Evolutionary conservation across 2,888 invertebrate genomes (phyloP).

Genomic region (Hofmannophila pseudospretella): DNA sequence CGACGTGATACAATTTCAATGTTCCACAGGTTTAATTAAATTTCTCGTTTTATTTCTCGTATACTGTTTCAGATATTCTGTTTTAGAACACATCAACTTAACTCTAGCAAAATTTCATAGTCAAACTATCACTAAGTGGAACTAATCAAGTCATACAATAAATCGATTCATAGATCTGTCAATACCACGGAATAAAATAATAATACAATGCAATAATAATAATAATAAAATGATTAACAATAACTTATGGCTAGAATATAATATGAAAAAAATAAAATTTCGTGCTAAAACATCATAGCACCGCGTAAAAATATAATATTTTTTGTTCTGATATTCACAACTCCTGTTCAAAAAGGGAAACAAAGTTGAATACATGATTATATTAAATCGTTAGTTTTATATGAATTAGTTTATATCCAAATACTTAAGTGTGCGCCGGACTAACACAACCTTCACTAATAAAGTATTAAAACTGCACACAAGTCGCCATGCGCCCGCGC

Average conservation of each 20-base stretch:
- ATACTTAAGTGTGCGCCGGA: conserved; percentile 39
- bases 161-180: conserved; percentile 19
- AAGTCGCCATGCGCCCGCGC: conserved; percentile 27
- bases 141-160: conserved; percentile 45
- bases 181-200: conserved; percentile 31
- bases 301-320: conserved; percentile 48
- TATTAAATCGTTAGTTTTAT: conserved; percentile 1
- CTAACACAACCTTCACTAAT: conserved; percentile 59
- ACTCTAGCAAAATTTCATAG: conserved; percentile 44
- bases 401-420: conserved; percentile 2
- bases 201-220: conserved; percentile 4
- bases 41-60: conserved; percentile 58
- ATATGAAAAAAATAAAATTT: conserved; percentile 41
- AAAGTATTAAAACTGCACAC: conserved; percentile 66
- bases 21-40: conserved; percentile 54
- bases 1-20: conserved; percentile 49
- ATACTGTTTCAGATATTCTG: conserved; percentile 77
- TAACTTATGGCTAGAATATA: conserved; percentile 35
- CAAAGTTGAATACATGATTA: conserved; percentile 12
- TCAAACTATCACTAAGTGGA: conserved; percentile 49
- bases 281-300: conserved; percentile 62
- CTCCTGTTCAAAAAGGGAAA: conserved; percentile 30
- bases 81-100: conserved; percentile 74
- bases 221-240: conserved; percentile 19
- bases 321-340: conserved; percentile 59